A percentile compares a stretch with the other conserved stretches of the same genome.
Conservation (phyloP, 2,113 vertebrate genomes). For the Eubucco bourcierii region DNA sequence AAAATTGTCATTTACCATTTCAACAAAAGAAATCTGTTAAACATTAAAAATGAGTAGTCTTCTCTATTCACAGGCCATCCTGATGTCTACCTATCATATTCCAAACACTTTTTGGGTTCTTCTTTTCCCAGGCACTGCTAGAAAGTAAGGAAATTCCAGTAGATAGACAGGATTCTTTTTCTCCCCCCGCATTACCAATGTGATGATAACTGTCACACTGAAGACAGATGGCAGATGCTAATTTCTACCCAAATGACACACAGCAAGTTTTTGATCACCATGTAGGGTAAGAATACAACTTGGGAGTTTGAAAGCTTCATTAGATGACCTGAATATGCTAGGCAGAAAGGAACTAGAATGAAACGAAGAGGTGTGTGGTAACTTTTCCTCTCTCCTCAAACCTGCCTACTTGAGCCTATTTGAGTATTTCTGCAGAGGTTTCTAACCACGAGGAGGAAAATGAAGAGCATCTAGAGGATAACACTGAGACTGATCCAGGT, state of each 20-base stretch:
- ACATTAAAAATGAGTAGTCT: not conserved
- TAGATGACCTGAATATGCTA: not conserved
- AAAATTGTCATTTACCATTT: not conserved
- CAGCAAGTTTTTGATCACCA: not conserved
- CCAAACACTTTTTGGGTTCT: not conserved
- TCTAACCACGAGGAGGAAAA: not conserved
- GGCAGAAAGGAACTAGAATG: not conserved
- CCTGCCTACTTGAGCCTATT: not conserved
- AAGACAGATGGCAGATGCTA: not conserved
- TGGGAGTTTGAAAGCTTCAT: not conserved
- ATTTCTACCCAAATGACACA: not conserved
- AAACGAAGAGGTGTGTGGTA: not conserved
- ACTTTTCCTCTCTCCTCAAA: not conserved
- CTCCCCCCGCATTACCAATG: not conserved
- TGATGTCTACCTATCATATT: not conserved
- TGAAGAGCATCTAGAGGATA: not conserved
- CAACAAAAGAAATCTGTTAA: not conserved
- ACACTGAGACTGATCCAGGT: not conserved
- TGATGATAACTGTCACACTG: not conserved
- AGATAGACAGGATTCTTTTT: not conserved
- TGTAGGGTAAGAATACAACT: not conserved
- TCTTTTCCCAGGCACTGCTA: not conserved
- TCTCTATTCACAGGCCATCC: not conserved
- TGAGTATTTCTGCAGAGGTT: not conserved
- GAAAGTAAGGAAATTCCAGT: not conserved